A percentile compares a stretch with the other conserved stretches of the same genome.
These are phyloP conservation scores for Motacilla tschutschensis DNA, from an alignment of 2,113 vertebrate species.

Conservation along the genomic window DNA sequence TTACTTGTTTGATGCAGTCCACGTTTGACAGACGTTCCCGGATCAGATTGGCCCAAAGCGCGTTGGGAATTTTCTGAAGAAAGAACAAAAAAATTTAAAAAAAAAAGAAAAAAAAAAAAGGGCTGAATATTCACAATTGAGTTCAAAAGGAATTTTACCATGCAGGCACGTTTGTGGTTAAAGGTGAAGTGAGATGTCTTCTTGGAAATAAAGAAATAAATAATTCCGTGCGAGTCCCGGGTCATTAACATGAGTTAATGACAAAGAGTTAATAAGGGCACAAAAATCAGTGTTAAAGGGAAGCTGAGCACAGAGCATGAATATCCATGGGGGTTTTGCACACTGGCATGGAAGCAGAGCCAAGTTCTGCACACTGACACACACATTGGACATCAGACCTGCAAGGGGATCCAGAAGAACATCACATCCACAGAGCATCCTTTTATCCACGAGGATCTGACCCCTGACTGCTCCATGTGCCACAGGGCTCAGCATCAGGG, in stretches of 20 bases:
- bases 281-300: not conserved
- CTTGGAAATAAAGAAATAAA: slow-evolving; percentile 28
- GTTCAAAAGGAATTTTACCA: slow-evolving; percentile 33
- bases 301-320: not conserved
- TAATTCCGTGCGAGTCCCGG: not conserved
- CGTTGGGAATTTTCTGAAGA: slow-evolving; percentile 74
- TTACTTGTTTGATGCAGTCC: slow-evolving; percentile 86
- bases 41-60: slow-evolving; percentile 73
- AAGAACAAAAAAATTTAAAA: not conserved
- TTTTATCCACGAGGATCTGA: not conserved
- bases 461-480: rapidly evolving
- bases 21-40: slow-evolving; percentile 75
- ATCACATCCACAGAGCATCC: not conserved
- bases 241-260: slow-evolving; percentile 1
- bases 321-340: not conserved
- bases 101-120: not conserved
- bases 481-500: not conserved
- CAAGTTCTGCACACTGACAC: not conserved
- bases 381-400: not conserved
- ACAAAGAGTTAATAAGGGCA: slow-evolving; percentile 23
- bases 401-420: not conserved
- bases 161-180: slow-evolving; percentile 1
- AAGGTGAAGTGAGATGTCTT: slow-evolving; percentile 50
- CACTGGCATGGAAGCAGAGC: not conserved
- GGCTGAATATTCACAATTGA: slow-evolving; percentile 9